A percentile compares a stretch with the other conserved stretches of the same genome.
phyloP scores from a whole-genome alignment of 1,140 invertebrate species.

The Dendrolimus kikuchii region DNA sequence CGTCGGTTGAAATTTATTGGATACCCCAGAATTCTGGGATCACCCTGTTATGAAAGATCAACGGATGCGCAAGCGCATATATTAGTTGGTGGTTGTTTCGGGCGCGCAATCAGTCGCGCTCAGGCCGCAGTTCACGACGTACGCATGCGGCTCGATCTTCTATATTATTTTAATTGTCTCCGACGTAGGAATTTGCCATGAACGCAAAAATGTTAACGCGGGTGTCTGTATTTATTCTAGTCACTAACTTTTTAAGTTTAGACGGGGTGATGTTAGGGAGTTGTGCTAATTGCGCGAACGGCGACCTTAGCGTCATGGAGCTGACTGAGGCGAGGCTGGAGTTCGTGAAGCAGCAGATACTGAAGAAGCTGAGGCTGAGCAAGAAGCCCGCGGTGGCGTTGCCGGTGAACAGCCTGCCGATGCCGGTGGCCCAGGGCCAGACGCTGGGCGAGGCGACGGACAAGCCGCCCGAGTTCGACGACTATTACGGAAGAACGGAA shows the following conservation, averaged over 20 bases:
- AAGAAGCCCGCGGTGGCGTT: constrained; percentile 75
- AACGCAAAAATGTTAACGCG: constrained; percentile 23
- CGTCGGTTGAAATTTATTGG: too few species aligned
- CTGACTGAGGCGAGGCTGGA: constrained; percentile 77
- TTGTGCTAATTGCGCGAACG: constrained; percentile 51
- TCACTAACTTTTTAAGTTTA: constrained; percentile 35
- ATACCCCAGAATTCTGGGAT: too few species aligned
- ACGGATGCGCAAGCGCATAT: constrained; percentile 4
- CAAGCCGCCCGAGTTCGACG: constrained; percentile 74
- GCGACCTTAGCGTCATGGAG: constrained; percentile 35
- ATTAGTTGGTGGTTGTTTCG: neutral
- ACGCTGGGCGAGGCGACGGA: constrained; percentile 56
- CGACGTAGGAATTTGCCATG: constrained; percentile 35
- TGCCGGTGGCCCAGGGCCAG: constrained; percentile 79
- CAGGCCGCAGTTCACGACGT: constrained; percentile 15
- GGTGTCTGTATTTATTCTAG: constrained; percentile 38
- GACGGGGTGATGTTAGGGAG: constrained; percentile 33
- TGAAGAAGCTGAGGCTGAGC: constrained; percentile 82
- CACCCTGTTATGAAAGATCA: neutral
- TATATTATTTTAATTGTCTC: constrained; percentile 47
- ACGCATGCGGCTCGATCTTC: constrained; percentile 46
- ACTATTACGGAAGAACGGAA: constrained; percentile 85
- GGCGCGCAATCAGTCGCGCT: constrained; percentile 27
- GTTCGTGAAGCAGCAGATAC: constrained; percentile 86
- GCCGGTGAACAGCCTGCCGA: constrained; percentile 75